These are phyloP conservation scores for Ascidia mentula DNA, from an alignment of 23 tunicate genomes.

Conservation along the genomic window DNA sequence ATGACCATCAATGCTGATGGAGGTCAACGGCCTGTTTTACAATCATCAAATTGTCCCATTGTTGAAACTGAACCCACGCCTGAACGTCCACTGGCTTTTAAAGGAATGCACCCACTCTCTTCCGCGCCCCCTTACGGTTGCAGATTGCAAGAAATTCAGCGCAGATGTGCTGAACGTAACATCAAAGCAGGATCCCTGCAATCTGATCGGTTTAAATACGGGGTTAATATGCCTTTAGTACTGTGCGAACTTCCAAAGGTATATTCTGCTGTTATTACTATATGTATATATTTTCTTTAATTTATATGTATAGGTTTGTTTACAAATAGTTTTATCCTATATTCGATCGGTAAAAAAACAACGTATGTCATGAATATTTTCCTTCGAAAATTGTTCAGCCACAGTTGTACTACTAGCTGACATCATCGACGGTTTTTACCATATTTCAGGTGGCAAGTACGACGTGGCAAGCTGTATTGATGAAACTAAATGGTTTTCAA, in stretches of 20 bases:
- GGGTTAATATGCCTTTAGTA: not conserved
- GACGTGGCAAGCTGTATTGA: slow-evolving; percentile 41
- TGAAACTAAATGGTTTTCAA: slow-evolving; percentile 22
- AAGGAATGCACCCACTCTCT: not conserved
- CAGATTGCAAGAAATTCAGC: not conserved
- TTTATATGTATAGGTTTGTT: too few species aligned
- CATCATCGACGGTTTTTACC: too few species aligned
- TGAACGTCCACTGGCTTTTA: not conserved
- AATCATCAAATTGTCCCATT: too few species aligned
- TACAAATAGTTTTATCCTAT: too few species aligned
- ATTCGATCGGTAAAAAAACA: too few species aligned
- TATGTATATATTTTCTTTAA: too few species aligned
- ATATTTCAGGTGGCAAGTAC: slow-evolving; percentile 54
- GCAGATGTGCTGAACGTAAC: not conserved
- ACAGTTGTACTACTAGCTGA: too few species aligned
- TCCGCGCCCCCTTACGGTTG: not conserved
- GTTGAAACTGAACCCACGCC: not conserved
- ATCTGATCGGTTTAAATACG: not conserved
- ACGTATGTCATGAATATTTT: too few species aligned
- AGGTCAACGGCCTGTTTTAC: too few species aligned
- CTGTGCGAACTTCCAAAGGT: slow-evolving; percentile 5
- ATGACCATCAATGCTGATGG: too few species aligned
- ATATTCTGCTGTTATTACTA: too few species aligned
- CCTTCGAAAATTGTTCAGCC: too few species aligned
- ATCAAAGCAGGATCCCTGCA: not conserved